phyloP scores from a whole-genome alignment of 2,888 invertebrate species.

The Xanthorhoe spadicearia region DNA sequence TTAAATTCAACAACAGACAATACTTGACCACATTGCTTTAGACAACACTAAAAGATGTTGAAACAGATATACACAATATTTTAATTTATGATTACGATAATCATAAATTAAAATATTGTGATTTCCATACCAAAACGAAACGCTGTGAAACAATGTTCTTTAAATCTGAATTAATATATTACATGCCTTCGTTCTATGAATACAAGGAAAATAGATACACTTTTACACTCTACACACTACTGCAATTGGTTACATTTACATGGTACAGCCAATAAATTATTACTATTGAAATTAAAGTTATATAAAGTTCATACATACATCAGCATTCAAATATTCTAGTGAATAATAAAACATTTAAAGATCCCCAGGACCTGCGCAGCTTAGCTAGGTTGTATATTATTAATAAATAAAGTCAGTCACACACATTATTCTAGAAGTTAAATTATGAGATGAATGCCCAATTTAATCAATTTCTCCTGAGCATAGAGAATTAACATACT shows the following conservation, averaged over 20 bases:
- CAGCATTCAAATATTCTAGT: constrained; percentile 27
- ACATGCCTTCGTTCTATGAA: constrained; percentile 60
- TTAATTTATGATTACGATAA: too few relatives aligned
- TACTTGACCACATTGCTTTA: not conserved
- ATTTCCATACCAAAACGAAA: constrained; percentile 33
- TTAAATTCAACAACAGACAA: constrained; percentile 9
- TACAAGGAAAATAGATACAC: constrained; percentile 62
- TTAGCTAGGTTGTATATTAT: constrained; percentile 13
- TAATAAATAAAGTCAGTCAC: constrained; percentile 16
- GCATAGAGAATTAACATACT: not conserved
- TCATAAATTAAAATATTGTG: constrained; percentile 15
- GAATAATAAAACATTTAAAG: constrained; percentile 6
- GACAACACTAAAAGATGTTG: constrained; percentile 13
- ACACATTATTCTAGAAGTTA: constrained; percentile 1
- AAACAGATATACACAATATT: constrained; percentile 28
- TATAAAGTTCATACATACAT: constrained; percentile 24
- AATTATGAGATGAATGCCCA: not conserved
- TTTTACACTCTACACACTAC: constrained; percentile 74
- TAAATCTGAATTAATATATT: constrained; percentile 69
- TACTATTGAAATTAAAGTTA: constrained; percentile 40
- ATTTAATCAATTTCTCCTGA: not conserved
- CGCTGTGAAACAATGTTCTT: constrained; percentile 60
- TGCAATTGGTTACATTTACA: constrained; percentile 65
- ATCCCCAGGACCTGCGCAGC: constrained; percentile 18
- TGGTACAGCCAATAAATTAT: constrained; percentile 63